Conservation (phyloP, 2,113 vertebrate species). For the Dermatemys mawii region DNA sequence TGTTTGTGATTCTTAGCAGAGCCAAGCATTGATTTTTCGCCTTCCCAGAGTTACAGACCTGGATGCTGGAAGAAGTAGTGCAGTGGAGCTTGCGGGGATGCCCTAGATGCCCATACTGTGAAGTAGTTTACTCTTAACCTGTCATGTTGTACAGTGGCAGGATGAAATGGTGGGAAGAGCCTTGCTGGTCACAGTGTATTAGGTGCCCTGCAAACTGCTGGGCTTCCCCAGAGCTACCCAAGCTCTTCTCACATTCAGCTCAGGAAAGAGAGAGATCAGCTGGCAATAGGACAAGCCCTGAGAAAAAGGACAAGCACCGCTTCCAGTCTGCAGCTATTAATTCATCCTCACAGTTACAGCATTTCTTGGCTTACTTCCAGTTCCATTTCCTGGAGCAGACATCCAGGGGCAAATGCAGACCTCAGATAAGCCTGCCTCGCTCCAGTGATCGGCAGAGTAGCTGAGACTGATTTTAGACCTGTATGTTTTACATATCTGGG, state of each 20-base stretch:
- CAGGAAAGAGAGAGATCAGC: not conserved
- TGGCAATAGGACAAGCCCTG: not conserved
- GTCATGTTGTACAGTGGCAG: not conserved
- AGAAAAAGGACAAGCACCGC: not conserved
- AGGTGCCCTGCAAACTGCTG: not conserved
- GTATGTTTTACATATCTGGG: not conserved
- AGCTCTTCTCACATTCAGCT: not conserved
- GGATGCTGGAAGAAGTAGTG: not conserved
- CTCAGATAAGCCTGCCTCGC: not conserved
- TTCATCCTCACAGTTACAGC: rapidly evolving
- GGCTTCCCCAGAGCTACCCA: not conserved
- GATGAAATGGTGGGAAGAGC: not conserved
- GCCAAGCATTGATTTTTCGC: not conserved
- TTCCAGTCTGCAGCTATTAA: rapidly evolving
- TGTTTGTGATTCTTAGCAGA: rapidly evolving
- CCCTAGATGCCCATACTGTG: not conserved
- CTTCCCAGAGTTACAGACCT: not conserved
- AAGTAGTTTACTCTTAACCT: not conserved
- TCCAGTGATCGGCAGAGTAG: not conserved
- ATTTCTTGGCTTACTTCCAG: rapidly evolving
- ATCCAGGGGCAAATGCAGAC: not conserved
- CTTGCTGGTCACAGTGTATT: not conserved
- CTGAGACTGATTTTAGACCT: not conserved
- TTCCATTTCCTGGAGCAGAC: not conserved
- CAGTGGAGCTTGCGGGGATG: too few relatives aligned